Evolutionary conservation across 2,888 invertebrate genomes (phyloP), one percentile per base, ranked within the genome.

Genomic region (Pheosia gnoma): DNA sequence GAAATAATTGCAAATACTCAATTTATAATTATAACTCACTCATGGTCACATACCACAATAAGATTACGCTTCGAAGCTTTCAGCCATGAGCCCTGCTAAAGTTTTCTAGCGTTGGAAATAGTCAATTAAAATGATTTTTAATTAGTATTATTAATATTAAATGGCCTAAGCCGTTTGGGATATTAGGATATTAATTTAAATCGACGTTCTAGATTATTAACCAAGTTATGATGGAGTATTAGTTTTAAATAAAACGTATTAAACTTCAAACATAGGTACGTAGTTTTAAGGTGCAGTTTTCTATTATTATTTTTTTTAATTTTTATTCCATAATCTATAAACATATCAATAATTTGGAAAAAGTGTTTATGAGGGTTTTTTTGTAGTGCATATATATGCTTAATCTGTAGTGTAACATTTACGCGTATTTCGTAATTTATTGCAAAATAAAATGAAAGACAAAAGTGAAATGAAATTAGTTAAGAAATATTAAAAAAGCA

Each of bases 1-100:
- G 39, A 5, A 43, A 43, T 43, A 43, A 43, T 43, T 39, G 39
- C 43, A 9, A 25, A 43, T 9, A 43, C 43, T 43, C 43, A 43
- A 8, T 43, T 43, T 8, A 9, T 9, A 43, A 10, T 10, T 8
- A 43, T 47, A n/a, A 72, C 65, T 65, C 9, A 67, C 72, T 74
- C 70, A 69, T 78, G 72, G 81, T 83, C 80, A 82, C 78, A 81
- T 79, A 80, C 75, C 67, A 67, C 65, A 70, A 72, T 60, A 60
- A 64, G 66, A 68, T 62, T 75, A 89, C 88, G 90, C 91, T 89
- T 83, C 77, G 87, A 92, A 91, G 81, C 89, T 90, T 90, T 91
- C 66, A 88, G 90, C 91, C 71, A 60, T 72, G 93, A 93, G 93
- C 93, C 93, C 93, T 81, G 93, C 91, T 90, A 89, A 91, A 93